Percentiles rank a stretch among this genome's conserved stretches.
Conservation (phyloP, 2,888 invertebrate genomes). For the Sphinx pinastri region DNA sequence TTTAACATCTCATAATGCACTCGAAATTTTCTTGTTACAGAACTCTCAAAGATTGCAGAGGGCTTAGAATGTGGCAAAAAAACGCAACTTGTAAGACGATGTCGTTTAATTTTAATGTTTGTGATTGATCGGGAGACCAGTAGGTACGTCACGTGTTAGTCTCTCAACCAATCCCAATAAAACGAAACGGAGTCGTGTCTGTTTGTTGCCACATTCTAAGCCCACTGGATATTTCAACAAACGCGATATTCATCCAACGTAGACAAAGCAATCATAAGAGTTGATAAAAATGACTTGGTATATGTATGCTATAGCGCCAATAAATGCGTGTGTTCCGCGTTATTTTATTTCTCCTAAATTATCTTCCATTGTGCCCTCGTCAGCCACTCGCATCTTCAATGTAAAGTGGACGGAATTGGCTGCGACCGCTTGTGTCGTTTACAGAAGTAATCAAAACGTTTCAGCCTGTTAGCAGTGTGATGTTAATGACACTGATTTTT, state of each 20-base stretch:
- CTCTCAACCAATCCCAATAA: too few relatives aligned
- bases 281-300: conserved; percentile 33
- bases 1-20: too few relatives aligned
- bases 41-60: too few relatives aligned
- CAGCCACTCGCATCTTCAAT: conserved; percentile 51
- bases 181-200: too few relatives aligned
- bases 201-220: too few relatives aligned
- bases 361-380: conserved; percentile 50
- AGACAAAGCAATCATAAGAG: background rate
- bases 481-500: conserved; percentile 11
- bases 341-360: conserved; percentile 39
- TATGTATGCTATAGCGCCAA: conserved; percentile 3
- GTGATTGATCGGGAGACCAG: too few relatives aligned
- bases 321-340: background rate
- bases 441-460: conserved; percentile 55
- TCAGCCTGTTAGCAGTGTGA: conserved; percentile 31
- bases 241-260: background rate
- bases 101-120: too few relatives aligned
- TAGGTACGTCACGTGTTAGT: too few relatives aligned
- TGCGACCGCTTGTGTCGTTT: conserved; percentile 42
- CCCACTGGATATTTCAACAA: too few relatives aligned
- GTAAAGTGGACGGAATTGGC: conserved; percentile 61
- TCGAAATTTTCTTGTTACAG: too few relatives aligned
- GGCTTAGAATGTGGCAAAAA: too few relatives aligned
- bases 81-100: too few relatives aligned